These are phyloP conservation scores for Euleptes europaea DNA, from an alignment of 2,113 vertebrate species.

Conservation along the genomic window DNA sequence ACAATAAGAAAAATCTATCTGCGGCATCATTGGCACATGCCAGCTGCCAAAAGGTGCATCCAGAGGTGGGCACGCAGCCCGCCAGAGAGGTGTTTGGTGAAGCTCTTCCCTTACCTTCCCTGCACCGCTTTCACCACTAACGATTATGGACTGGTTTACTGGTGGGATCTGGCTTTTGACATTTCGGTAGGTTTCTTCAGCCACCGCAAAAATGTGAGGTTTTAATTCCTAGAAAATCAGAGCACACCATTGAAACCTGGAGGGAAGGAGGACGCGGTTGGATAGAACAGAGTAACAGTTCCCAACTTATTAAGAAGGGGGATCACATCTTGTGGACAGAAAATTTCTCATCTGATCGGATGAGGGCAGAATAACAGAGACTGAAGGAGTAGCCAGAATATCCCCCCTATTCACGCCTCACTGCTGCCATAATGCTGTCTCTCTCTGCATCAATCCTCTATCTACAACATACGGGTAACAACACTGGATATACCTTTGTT, in stretches of 20 bases:
- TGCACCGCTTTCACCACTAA: slow-evolving; percentile 97
- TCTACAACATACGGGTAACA: no score
- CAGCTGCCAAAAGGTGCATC: neutral
- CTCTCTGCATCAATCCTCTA: no score
- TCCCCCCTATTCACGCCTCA: no score
- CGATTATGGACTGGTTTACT: slow-evolving; percentile 91
- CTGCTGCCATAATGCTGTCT: no score
- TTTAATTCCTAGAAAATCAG: slow-evolving; percentile 83
- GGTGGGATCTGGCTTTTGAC: slow-evolving; percentile 86
- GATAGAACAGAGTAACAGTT: neutral
- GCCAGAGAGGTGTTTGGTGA: neutral
- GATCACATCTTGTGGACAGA: no score
- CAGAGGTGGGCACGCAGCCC: no score
- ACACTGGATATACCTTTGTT: no score
- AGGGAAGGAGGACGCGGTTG: neutral
- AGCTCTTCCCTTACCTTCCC: slow-evolving; percentile 85
- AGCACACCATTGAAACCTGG: neutral
- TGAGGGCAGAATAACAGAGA: no score
- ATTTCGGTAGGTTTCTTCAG: slow-evolving; percentile 93
- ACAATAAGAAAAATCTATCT: neutral
- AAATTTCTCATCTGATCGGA: no score
- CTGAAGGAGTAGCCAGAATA: no score
- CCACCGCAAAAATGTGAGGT: slow-evolving; percentile 93
- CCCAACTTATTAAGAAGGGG: neutral
- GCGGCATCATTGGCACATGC: neutral